These are phyloP conservation scores for Ditylenchus weischeri DNA, from an alignment of 2,888 invertebrate species.

Conservation along the genomic window DNA sequence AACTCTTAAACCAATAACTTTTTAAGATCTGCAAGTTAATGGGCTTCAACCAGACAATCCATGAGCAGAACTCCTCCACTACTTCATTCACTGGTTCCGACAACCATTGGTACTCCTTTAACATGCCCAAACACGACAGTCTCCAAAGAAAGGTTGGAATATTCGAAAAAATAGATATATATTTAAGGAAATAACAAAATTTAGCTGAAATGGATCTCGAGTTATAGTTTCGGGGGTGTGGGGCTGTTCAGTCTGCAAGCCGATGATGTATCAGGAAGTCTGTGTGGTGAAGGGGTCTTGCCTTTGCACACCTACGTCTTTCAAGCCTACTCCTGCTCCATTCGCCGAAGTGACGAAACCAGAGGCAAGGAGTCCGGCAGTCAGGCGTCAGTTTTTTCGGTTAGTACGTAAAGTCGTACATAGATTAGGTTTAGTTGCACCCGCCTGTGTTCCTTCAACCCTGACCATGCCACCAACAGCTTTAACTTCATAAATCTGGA, in stretches of 20 bases:
- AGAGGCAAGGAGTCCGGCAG: conserved; percentile 13
- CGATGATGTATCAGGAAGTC: conserved; percentile 21
- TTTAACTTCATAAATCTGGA: conserved; percentile 24
- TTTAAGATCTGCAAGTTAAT: conserved; percentile 23
- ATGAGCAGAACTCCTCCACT: conserved; percentile 15
- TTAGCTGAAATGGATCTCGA: conserved; percentile 27
- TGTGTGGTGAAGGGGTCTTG: conserved; percentile 32
- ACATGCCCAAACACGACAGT: conserved; percentile 20
- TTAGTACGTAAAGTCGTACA: no score
- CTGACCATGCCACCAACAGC: conserved; percentile 7
- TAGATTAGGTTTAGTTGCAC: conserved; percentile 16
- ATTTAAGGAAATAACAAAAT: not conserved
- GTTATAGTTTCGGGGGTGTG: conserved; percentile 25
- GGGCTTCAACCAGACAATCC: not conserved
- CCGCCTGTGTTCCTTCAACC: conserved; percentile 27
- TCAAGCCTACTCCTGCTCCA: conserved; percentile 22
- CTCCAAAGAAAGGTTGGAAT: conserved; percentile 19
- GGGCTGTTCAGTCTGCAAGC: conserved; percentile 28
- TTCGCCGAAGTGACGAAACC: conserved; percentile 9
- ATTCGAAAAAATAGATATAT: no score
- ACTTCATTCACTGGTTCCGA: conserved; percentile 22
- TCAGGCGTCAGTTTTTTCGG: conserved; percentile 4
- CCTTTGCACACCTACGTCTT: conserved; percentile 28
- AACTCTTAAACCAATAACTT: not conserved
- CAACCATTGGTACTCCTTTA: conserved; percentile 25